phyloP scores from a whole-genome alignment of 2,888 invertebrate species.

The Erebia epiphron region DNA sequence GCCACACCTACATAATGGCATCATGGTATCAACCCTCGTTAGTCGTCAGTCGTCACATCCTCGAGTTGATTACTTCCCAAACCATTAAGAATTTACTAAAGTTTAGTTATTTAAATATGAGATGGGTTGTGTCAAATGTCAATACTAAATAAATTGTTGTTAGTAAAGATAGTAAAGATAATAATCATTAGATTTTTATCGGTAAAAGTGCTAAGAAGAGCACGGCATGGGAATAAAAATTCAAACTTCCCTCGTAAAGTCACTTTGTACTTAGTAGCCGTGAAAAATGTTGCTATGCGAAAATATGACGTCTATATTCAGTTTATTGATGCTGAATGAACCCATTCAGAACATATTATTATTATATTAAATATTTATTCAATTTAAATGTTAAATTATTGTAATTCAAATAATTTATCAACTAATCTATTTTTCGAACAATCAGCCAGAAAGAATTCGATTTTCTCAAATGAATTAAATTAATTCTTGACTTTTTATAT shows the following conservation, averaged over 20 bases:
- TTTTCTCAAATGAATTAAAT: no score
- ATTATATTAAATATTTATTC: no score
- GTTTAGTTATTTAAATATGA: neutral
- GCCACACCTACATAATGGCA: conserved; percentile 71
- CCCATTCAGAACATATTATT: neutral
- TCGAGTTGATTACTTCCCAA: conserved; percentile 39
- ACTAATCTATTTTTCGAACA: no score
- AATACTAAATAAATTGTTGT: neutral
- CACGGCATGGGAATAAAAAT: conserved; percentile 17
- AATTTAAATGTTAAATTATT: no score
- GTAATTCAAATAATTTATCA: no score
- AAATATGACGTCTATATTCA: conserved; percentile 7
- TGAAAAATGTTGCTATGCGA: conserved; percentile 31
- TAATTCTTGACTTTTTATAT: no score
- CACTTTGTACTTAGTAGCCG: conserved; percentile 16
- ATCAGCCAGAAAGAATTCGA: no score
- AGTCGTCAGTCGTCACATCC: conserved; percentile 68
- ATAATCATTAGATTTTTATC: neutral
- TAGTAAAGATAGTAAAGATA: neutral
- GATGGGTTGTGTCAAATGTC: neutral
- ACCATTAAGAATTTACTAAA: neutral
- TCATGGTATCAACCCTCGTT: conserved; percentile 60
- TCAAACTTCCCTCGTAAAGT: conserved; percentile 41
- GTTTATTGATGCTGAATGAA: conserved; percentile 10
- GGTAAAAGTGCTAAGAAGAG: neutral